Conservation (phyloP, 2,888 invertebrate genomes). For the Perdita meconis region DNA sequence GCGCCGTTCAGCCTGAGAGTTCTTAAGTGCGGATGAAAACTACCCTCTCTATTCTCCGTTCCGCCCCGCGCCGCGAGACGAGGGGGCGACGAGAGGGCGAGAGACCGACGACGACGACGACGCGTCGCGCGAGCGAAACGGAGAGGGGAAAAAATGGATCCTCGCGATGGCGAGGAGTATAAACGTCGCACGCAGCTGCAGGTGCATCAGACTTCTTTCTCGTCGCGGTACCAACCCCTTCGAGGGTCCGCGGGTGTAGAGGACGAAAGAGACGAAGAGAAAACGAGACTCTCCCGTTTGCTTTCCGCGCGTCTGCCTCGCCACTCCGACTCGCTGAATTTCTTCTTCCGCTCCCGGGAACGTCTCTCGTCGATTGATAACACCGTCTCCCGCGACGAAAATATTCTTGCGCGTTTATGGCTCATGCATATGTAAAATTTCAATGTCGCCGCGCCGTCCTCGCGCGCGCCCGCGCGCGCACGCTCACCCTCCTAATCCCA, state of each 20-base stretch:
- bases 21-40: constrained; percentile 56
- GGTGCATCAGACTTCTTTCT: constrained; percentile 67
- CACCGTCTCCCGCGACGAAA: constrained; percentile 38
- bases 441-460: constrained; percentile 52
- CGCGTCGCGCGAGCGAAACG: background rate
- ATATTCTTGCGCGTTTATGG: constrained; percentile 49
- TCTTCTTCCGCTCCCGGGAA: constrained; percentile 53
- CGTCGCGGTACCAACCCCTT: constrained; percentile 40
- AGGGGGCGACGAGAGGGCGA: constrained; percentile 1
- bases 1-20: constrained; percentile 37
- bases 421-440: constrained; percentile 63
- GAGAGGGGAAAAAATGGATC: constrained; percentile 50
- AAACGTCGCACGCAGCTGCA: constrained; percentile 70
- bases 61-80: background rate
- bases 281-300: background rate
- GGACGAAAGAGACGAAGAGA: background rate
- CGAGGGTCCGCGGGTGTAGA: background rate
- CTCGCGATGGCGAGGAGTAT: constrained; percentile 46
- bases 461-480: background rate
- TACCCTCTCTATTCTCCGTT: constrained; percentile 5
- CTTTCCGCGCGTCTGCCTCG: constrained; percentile 38
- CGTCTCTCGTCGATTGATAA: constrained; percentile 64
- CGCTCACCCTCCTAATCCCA: background rate
- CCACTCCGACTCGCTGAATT: constrained; percentile 54
- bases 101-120: too few relatives aligned